Percentiles rank a stretch among this genome's conserved stretches.
These are phyloP conservation scores for Platichthys stellatus DNA, from an alignment of 2,113 vertebrate genomes.

Conservation along the genomic window DNA sequence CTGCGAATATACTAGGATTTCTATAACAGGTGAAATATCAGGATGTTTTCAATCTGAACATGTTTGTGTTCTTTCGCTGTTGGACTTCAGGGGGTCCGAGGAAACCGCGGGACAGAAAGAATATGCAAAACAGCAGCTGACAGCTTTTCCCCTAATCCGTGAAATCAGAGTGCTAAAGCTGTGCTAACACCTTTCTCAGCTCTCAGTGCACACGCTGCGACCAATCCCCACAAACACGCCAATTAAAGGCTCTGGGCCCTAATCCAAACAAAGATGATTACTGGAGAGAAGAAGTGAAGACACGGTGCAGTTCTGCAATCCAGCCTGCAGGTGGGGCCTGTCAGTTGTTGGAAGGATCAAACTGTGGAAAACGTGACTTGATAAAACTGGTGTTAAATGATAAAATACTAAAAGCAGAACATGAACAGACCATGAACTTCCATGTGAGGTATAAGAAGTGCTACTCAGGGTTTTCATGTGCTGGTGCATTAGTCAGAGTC, in stretches of 20 bases:
- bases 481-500: too few species aligned
- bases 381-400: neutral
- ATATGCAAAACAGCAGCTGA: constrained; percentile 3
- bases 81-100: neutral
- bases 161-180: constrained; percentile 23
- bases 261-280: neutral
- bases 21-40: too few species aligned
- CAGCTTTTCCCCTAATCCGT: constrained; percentile 25
- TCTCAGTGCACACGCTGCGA: neutral
- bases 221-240: constrained; percentile 24
- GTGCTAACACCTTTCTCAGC: neutral
- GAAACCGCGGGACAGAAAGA: neutral
- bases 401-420: too few species aligned
- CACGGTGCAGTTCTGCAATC: neutral
- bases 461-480: too few species aligned
- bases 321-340: neutral
- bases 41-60: too few species aligned
- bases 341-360: neutral
- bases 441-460: too few species aligned
- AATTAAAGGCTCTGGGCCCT: constrained; percentile 1
- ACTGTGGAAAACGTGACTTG: neutral
- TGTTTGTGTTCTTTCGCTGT: too few species aligned
- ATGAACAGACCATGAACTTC: too few species aligned
- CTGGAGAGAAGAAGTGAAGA: neutral
- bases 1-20: too few species aligned